Conservation (phyloP, 2,113 vertebrate species). For the Dromas ardeola region DNA sequence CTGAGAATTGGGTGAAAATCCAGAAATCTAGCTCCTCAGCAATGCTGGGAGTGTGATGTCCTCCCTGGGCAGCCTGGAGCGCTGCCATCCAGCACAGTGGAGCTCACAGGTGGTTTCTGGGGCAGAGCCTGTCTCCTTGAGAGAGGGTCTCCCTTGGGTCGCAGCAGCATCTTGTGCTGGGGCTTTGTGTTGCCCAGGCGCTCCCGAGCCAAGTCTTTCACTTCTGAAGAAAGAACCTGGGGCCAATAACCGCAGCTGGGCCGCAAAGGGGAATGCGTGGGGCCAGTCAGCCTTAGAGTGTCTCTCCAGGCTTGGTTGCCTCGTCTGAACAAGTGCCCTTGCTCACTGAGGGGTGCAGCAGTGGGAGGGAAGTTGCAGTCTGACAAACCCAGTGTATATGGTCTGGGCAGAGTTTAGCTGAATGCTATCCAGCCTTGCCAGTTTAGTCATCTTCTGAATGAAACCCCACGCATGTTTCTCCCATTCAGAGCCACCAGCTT, state of each 20-base stretch:
- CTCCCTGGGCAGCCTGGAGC: background rate
- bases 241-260: background rate
- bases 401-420: background rate
- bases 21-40: background rate
- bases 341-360: background rate
- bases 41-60: background rate
- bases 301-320: background rate
- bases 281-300: background rate
- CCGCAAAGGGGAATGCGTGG: background rate
- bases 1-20: background rate
- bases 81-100: rapidly evolving
- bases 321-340: background rate
- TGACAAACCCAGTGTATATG: rapidly evolving
- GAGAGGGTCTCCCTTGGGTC: background rate
- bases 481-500: background rate
- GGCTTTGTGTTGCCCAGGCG: background rate
- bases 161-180: background rate
- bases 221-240: background rate
- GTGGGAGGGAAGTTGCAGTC: background rate
- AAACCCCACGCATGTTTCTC: background rate
- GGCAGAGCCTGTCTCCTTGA: background rate
- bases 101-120: background rate
- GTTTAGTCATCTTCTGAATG: background rate
- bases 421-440: background rate
- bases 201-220: background rate